These are phyloP conservation scores for Tychaedon coryphoeus DNA, from an alignment of 2,113 vertebrate species.

Conservation along the genomic window DNA sequence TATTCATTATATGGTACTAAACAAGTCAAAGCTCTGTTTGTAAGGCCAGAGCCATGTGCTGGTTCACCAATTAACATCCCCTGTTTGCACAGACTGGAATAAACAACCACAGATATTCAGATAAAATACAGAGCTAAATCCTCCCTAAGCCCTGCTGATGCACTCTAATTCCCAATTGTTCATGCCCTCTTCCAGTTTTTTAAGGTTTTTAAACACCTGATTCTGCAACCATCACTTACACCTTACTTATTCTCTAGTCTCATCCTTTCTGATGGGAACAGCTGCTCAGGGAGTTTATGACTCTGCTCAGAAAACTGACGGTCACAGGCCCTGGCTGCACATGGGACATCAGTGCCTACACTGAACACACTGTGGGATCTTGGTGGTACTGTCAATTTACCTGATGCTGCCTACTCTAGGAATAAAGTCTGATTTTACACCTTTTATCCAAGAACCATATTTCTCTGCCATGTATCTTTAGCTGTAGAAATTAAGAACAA, in stretches of 20 bases:
- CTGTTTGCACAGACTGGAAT: background rate
- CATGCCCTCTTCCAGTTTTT: background rate
- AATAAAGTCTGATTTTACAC: background rate
- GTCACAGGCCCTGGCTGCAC: background rate
- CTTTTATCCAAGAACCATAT: background rate
- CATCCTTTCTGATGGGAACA: background rate
- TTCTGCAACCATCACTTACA: background rate
- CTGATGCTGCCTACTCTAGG: background rate
- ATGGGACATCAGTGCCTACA: background rate
- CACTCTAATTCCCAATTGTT: background rate
- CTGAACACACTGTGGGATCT: background rate
- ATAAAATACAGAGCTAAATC: background rate
- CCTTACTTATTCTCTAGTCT: background rate
- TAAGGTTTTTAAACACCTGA: background rate
- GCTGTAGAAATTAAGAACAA: background rate
- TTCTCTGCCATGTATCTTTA: background rate
- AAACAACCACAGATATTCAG: background rate
- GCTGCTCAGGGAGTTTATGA: background rate
- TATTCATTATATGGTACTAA: background rate
- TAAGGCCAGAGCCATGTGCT: background rate
- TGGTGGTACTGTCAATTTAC: background rate
- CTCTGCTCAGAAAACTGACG: background rate
- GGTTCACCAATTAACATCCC: background rate
- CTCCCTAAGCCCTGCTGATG: background rate
- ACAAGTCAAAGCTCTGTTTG: background rate